Evolutionary conservation across 2,797 vertebrate genomes (phyloP), one percentile per base, ranked within the genome.

Genomic region (Streptopelia turtur): DNA sequence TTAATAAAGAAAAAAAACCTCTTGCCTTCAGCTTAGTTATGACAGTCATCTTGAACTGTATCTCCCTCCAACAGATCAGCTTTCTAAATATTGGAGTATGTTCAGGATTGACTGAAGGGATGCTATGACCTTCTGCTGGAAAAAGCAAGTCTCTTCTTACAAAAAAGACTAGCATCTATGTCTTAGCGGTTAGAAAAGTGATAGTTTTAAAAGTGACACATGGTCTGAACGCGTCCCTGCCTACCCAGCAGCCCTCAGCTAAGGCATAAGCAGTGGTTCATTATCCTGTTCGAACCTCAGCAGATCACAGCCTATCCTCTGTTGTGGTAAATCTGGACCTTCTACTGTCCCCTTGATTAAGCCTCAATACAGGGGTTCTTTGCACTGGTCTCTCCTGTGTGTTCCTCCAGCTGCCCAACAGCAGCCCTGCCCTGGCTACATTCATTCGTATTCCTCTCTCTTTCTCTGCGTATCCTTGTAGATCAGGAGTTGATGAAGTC

Each of bases 401-500:
- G 1, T 61, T 85, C 17, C 49, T 89, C 7, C 64, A 75, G 57
- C 92, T 89, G 70, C 50, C 85, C 69, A 57, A 22, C 16, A 5
- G 60, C 75, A 87, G 53, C 35, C n/a, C 49, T 90, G 37, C 37
- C 72, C 64, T 93, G 57, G 30, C 24, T 90, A 23, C 41, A 45
- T 25, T 45, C 10, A 2, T 33, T 72, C 69, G 65, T 50, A 22
- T 27, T 66, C 63, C 17, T 28, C 18, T 78, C 25, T 87, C 33
- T 53, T 55, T 49, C 66, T 80, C 79, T 79, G 59, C 15, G 5
- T 61, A 10, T 77, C 56, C 93, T 93, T 90, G 65, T 76, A 83
- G 59, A 88, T 93, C 76, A 86, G 70, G 52, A 80, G 64, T n/a
- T 91, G 76, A 83, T 63, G 66, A 91, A 93, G 89, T 47, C 66